phyloP scores from a whole-genome alignment of 2,888 invertebrate species.

The Tuta absoluta region DNA sequence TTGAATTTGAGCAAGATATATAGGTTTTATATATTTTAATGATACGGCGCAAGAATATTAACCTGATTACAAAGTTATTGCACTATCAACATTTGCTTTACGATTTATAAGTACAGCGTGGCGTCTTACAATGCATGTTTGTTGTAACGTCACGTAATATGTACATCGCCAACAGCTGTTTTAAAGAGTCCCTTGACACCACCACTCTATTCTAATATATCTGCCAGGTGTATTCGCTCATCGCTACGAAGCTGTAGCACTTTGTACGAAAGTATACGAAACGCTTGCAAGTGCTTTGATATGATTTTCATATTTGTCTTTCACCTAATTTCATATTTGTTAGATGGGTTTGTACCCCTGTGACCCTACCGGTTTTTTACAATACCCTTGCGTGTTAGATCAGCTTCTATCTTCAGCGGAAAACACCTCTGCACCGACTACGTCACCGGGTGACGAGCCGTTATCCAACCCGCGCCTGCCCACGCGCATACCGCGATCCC shows the following conservation, averaged over 20 bases:
- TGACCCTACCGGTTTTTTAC: conserved; percentile 18
- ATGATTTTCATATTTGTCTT: neutral
- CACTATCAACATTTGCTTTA: neutral
- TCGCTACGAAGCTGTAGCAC: neutral
- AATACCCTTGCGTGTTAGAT: conserved; percentile 48
- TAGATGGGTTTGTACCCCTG: neutral
- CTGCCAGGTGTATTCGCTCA: neutral
- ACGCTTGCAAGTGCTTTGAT: neutral
- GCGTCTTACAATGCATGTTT: neutral
- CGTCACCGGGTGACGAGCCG: conserved; percentile 69
- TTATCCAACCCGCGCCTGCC: conserved; percentile 75
- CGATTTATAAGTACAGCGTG: neutral
- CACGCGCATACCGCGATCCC: conserved; percentile 73
- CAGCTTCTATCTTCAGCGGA: conserved; percentile 74
- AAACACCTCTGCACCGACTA: conserved; percentile 77
- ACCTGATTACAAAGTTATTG: neutral
- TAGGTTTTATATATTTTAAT: neutral
- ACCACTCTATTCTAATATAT: conserved; percentile 1
- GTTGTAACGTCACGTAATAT: neutral
- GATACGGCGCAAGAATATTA: neutral
- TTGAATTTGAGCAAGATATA: neutral
- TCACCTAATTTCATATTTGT: neutral
- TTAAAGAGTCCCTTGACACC: conserved; percentile 8
- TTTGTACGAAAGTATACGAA: neutral
- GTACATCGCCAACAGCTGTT: neutral